Base-by-base conservation (phyloP, 1,140 invertebrate species). In the Drosophila arawakana region DNA sequence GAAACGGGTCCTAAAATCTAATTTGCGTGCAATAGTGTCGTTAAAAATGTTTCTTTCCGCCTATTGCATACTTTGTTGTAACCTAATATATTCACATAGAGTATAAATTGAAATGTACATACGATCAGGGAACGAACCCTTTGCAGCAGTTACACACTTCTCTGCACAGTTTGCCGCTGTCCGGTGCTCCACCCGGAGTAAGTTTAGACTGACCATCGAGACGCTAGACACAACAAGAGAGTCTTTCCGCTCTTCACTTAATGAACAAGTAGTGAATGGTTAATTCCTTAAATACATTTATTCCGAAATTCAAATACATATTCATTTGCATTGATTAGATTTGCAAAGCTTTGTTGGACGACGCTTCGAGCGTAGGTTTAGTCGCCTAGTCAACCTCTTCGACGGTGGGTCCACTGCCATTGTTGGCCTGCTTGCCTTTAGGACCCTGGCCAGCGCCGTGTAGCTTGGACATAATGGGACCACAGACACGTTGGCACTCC, bases 401-500 rank as follows among this genome's bases (percentile, higher is more conserved):
- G 21, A 83, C 85, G 21, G 80, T 92, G 52, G 91, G 90, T 9
- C 76, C 78, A 10, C 25, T 52, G 35, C 54, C 58, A 5, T 58
- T 93, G 49, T 93, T 94, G 62, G 58, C 10, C 13, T 60, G 34
- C 10, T 80, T 71, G 41, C 65, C 73, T 3, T 66, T 95, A 1
- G 52, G 8, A 2, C 15, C 6, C 35, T 73, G 25, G 0, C 39
- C 72, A 4, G 59, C 92, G 59, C 95, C 94, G 77, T 97, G 96
- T 6, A 97, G 81, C 84, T 97, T 97, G 79, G 95, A 94, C 95
- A 97, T 97, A 44, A 96, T 94, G 0, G 96, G 95, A 35, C 94
- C 93, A 72, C 96, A 97, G 4, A 95, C 93, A n/a, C 93, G 93
- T 81, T 97, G 96, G 6, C 96, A 91, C 35, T 96, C 94, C 76